Evolutionary conservation across 2,113 vertebrate species (phyloP), one percentile per base, ranked within the genome.

Genomic region (Erpornis zantholeuca): DNA sequence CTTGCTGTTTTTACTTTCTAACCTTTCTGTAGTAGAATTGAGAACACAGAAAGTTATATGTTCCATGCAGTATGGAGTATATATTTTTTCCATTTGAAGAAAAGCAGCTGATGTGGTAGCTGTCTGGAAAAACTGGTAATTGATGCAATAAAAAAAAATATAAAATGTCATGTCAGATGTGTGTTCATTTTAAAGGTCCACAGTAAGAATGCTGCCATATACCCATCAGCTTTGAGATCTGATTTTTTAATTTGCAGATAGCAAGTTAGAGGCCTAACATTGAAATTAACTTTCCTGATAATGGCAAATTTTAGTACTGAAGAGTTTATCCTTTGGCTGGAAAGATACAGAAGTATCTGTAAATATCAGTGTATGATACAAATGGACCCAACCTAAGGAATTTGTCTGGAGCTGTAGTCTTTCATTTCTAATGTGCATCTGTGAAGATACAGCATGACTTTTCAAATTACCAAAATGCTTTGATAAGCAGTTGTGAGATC

Each of bases 321-420:
- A 45, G 40, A 22, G 11, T 91, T 94, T 95, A 64, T 88, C 47
- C 66, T 71, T 82, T 81, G 70, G n/a, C 24, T 94, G 80, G n/a
- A 35, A 49, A 83, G 61, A 29, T 52, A n/a, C 1, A 69, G 69
- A 97, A 86, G 29, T 94, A 77, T 10, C 54, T 73, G 64, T 94
- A 71, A 88, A 85, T 95, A 40, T 54, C 93, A 88, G 54, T 59
- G 31, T 92, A 42, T 88, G 86, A 91, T 71, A 60, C 90, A 97
- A 96, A 97, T 91, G 92, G 89, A 95, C 92, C 85, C 91, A 95
- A 53, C 86, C 95, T 94, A 90, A 96, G 94, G 77, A 94, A 92
- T 86, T 96, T 92, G 66, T 95, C 86, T 95, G 93, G 59, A 94
- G 56, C 95, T 91, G 24, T 94, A 63, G 88, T 97, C 90, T 95